Percentiles rank a stretch among this genome's conserved stretches.
Evolutionary conservation across 2,797 vertebrate genomes (phyloP).

Genomic region (Coluber constrictor): DNA sequence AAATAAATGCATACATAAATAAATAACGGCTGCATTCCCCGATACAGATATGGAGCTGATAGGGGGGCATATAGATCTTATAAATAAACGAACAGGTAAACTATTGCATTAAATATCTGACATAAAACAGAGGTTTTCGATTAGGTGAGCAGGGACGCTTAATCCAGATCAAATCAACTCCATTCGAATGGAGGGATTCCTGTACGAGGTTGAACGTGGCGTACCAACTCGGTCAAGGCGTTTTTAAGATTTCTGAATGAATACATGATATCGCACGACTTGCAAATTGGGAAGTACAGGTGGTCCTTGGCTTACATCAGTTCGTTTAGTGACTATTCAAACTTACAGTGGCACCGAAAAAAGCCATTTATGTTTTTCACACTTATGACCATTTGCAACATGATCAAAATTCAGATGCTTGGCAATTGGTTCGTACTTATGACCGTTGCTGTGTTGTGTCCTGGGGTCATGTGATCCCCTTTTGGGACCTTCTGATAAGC

Average conservation of each 20-base stretch:
- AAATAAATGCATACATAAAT: not conserved
- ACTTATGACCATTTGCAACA: not conserved
- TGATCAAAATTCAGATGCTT: too few relatives aligned
- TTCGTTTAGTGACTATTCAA: not conserved
- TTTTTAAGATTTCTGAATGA: not conserved
- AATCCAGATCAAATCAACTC: not conserved
- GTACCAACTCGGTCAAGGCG: not conserved
- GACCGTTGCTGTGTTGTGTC: too few relatives aligned
- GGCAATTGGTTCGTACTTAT: too few relatives aligned
- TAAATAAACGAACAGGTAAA: not conserved
- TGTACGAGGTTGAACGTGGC: not conserved
- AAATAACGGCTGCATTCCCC: not conserved
- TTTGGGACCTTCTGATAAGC: not conserved
- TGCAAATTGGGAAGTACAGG: not conserved
- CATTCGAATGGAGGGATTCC: not conserved
- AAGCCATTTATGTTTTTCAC: not conserved
- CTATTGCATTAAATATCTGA: not conserved
- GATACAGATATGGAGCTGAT: not conserved
- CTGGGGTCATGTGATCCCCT: too few relatives aligned
- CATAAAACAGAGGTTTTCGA: not conserved
- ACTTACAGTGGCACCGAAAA: not conserved
- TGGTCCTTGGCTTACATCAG: not conserved
- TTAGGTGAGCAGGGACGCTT: not conserved
- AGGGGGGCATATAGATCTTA: not conserved
- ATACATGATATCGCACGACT: not conserved